Conservation (phyloP, 2,797 vertebrate genomes). For the Platalea minor region DNA sequence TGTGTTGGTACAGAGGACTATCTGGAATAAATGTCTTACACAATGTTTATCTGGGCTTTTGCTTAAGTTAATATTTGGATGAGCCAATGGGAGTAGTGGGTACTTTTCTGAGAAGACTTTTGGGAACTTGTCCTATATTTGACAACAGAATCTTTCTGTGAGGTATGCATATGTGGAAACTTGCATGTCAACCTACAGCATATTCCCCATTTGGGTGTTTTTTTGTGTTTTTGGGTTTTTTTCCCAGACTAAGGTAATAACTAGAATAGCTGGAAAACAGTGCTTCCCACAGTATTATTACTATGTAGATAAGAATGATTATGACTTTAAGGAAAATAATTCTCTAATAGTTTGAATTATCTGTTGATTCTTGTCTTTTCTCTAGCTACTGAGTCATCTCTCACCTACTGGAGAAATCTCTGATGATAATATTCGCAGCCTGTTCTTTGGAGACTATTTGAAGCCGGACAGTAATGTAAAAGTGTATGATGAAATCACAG, state of each 20-base stretch:
- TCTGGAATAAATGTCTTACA: background rate
- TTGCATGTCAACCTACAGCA: background rate
- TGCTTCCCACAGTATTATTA: background rate
- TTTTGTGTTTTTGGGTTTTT: background rate
- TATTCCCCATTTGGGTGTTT: background rate
- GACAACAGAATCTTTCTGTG: background rate
- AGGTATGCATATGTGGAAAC: background rate
- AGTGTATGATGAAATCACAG: conserved; percentile 88
- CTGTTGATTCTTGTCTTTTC: background rate
- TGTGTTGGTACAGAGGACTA: background rate
- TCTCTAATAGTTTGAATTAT: background rate
- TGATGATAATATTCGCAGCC: conserved; percentile 84
- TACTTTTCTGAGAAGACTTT: background rate
- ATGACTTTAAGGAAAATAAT: background rate
- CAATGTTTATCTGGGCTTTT: background rate
- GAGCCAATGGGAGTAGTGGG: background rate
- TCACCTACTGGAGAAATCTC: conserved; percentile 78
- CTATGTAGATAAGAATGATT: background rate
- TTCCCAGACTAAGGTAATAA: background rate
- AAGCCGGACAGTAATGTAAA: conserved; percentile 77
- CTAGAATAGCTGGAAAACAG: background rate
- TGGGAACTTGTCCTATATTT: background rate
- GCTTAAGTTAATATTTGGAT: background rate
- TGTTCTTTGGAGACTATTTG: conserved; percentile 91
- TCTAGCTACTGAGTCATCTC: conserved; percentile 85